Percentiles rank a stretch among this genome's conserved stretches.
Evolutionary conservation across 2,888 invertebrate species (phyloP).

Genomic region (Synergus gifuensis): DNA sequence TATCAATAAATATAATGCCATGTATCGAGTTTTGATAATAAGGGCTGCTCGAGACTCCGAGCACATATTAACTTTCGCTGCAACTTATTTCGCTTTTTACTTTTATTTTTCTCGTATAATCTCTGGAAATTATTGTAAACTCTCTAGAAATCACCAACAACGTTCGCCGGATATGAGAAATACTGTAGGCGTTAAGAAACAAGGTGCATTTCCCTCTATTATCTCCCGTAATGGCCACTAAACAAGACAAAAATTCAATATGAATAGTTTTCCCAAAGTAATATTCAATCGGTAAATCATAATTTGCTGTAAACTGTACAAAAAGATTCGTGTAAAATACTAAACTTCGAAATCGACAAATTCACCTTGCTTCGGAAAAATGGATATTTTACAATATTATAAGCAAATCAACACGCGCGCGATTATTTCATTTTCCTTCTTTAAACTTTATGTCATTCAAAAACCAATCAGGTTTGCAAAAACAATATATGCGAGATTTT

Average conservation of each 20-base stretch:
- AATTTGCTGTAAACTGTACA: background rate
- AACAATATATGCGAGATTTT: background rate
- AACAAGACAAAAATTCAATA: constrained; percentile 21
- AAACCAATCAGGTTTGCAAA: too few species aligned
- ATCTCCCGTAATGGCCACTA: constrained; percentile 9
- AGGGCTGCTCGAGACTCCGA: background rate
- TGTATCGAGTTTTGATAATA: background rate
- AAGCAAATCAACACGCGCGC: too few species aligned
- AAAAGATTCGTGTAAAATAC: background rate
- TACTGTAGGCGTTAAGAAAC: constrained; percentile 57
- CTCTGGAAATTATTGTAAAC: constrained; percentile 37
- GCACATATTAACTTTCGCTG: constrained; percentile 25
- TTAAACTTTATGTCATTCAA: too few species aligned
- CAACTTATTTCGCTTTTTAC: constrained; percentile 20
- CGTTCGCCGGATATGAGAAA: constrained; percentile 65
- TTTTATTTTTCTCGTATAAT: constrained; percentile 19
- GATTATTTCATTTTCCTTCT: too few species aligned
- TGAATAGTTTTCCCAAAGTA: constrained; percentile 17
- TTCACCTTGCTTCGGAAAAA: background rate
- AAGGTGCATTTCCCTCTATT: constrained; percentile 35
- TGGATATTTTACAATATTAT: background rate
- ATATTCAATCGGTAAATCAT: constrained; percentile 27
- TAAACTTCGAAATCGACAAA: background rate
- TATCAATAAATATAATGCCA: background rate
- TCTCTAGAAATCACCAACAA: constrained; percentile 63